Base-by-base conservation (phyloP, 2,113 vertebrate species). In the Elephantulus edwardii region DNA sequence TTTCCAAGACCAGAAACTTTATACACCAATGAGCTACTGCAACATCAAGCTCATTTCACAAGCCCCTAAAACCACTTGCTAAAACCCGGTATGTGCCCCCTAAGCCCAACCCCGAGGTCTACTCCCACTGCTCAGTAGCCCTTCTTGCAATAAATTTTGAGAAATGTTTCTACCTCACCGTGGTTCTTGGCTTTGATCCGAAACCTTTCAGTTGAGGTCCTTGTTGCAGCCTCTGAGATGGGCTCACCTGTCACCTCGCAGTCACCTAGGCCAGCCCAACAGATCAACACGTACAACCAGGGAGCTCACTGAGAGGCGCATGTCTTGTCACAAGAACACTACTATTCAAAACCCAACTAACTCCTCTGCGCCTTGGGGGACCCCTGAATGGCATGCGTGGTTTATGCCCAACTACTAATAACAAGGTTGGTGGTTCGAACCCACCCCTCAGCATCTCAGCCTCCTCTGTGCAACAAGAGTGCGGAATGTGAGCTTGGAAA, bases 401-500 rank as follows among this genome's bases (percentile, higher is more conserved):
- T 28, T 60, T 35, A 17, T n/a, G 35, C 33, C 33, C n/a, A 12
- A 66, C 33, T 26, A 38, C 64, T 66, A n/a, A 60, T 6, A 22
- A 60, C 8, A 66, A 20, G n/a, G 16, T 35, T n/a, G 64, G n/a
- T 6, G 16, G 6, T 66, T n/a, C 2, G n/a, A 66, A 35, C n/a
- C 56, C 64, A 35, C 64, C n/a, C n/a, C n/a, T n/a, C 64, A 38
- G 64, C 2, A 35, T 12, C 28, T 33, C 66, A 13, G 30, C 30
- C 6, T 1, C 8, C 35, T n/a, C 10, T 11, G 30, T 5, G 35
- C 71, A 40, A 3, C 30, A 0, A 8, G 5, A 44, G 19, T 14
- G 10, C 0, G 58, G 1, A 0, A 0, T 0, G 0, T 33, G 26
- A 0, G 6, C 12, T 20, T 22, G 72, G 83, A 42, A 3, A 5